These are phyloP conservation scores for Clepsis dumicolana DNA, from an alignment of 2,888 invertebrate species.

Conservation along the genomic window DNA sequence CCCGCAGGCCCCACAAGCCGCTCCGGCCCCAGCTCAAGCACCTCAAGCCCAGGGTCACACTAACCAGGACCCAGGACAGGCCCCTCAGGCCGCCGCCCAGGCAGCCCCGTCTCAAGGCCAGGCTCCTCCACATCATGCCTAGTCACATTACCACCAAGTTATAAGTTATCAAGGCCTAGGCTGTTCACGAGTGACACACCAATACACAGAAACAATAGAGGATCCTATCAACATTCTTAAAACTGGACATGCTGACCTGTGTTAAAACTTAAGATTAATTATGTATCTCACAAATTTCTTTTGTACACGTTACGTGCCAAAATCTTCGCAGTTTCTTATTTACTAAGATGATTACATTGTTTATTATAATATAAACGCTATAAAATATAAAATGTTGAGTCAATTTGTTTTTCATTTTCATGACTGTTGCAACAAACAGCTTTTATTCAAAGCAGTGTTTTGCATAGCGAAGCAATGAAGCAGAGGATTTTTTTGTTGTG, in stretches of 20 bases:
- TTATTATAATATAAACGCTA: constrained; percentile 2
- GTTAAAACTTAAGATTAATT: constrained; percentile 12
- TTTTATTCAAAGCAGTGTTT: too few relatives aligned
- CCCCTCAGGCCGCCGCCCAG: constrained; percentile 38
- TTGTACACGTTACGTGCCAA: constrained; percentile 22
- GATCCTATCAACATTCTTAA: neutral
- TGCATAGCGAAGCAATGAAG: too few relatives aligned
- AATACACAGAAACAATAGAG: constrained; percentile 1
- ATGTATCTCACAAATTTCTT: constrained; percentile 6
- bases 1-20: neutral
- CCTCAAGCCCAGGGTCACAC: constrained; percentile 30
- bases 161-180: neutral
- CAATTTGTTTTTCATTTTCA: neutral
- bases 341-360: constrained; percentile 3
- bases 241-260: neutral
- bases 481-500: too few relatives aligned
- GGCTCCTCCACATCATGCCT: neutral
- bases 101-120: constrained; percentile 28
- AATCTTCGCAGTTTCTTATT: constrained; percentile 7
- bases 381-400: constrained; percentile 20
- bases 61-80: constrained; percentile 36
- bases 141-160: neutral
- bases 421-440: neutral
- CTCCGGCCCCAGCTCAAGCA: constrained; percentile 25
- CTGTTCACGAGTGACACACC: neutral